Base-by-base conservation (phyloP, 2,113 vertebrate species). In the Silurus glanis region DNA sequence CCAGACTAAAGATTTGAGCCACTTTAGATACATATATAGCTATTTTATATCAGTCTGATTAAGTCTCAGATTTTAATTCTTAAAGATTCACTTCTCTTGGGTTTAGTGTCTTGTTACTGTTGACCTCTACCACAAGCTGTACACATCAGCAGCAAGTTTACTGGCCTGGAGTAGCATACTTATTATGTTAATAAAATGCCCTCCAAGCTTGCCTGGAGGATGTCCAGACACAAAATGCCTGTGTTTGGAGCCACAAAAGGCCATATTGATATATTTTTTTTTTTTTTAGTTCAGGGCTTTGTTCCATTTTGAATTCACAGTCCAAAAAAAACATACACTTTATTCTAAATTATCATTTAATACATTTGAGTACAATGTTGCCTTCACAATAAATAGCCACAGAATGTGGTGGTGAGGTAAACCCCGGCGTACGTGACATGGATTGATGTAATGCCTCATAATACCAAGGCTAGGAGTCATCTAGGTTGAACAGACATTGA, bases 111-210 rank as follows among this genome's bases (percentile, higher is more conserved):
- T 56, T 80, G 87, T 80, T 86, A 82, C 69, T 80, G 25, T 67
- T 87, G 89, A 90, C 88, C 87, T 84, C 85, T 83, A 82, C 82
- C 64, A 79, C 79, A 78, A 56, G 79, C 82, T 72, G 85, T 58
- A 72, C 64, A 79, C 71, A 61, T 71, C 85, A 84, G 83, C 56
- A 59, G 66, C 56, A 80, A 72, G 80, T 87, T 83, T 83, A 88
- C 72, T 87, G 83, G 72, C 78, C 76, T 58, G 80, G 82, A 84
- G 83, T 66, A 84, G 82, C 58, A 83, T 53, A 25, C 28, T 89
- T 78, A 83, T 84, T 86, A 86, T 84, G 58, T 86, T 84, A 87
- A 88, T 89, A 87, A 89, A 90, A 89, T 83, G 87, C 83, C 72
- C 84, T 25, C 83, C 83, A 81, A 87, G 78, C 71, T 88, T 78